Evolutionary conservation across 2,113 vertebrate genomes (phyloP).

Genomic region (Rhodinocichla rosea): DNA sequence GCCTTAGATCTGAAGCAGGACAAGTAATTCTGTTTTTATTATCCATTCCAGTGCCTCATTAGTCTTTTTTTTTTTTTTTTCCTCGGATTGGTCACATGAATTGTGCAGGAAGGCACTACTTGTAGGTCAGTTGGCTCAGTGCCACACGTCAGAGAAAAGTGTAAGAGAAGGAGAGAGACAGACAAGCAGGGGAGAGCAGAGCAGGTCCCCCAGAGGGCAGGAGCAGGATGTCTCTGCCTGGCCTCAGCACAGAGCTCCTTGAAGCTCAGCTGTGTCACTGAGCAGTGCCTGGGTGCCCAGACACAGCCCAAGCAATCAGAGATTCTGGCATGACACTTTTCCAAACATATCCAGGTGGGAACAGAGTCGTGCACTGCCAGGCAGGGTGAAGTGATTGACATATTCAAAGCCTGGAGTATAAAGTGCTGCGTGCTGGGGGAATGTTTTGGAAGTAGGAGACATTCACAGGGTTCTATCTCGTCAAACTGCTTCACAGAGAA

Average conservation of each 20-base stretch:
- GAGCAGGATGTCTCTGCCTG: neutral
- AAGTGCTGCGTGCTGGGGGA: neutral
- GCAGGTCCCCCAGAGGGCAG: neutral
- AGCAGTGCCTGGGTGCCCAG: neutral
- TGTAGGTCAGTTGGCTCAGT: neutral
- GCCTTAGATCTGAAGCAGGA: slow-evolving; percentile 19
- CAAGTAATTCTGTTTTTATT: neutral
- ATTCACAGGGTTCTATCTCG: neutral
- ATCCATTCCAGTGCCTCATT: neutral
- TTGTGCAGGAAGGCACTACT: neutral
- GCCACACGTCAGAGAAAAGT: neutral
- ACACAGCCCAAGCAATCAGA: neutral
- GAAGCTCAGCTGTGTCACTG: neutral
- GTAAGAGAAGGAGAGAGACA: neutral
- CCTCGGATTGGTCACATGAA: neutral
- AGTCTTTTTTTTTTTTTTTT: neutral
- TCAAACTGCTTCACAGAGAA: neutral
- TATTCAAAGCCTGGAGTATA: neutral
- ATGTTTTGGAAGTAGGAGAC: neutral
- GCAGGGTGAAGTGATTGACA: neutral
- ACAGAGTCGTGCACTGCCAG: neutral
- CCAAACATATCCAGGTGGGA: accelerated
- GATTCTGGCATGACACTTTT: neutral
- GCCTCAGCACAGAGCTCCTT: neutral
- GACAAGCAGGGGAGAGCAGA: neutral